phyloP scores from a whole-genome alignment of 2,113 vertebrate species.

The Erinaceus europaeus region DNA sequence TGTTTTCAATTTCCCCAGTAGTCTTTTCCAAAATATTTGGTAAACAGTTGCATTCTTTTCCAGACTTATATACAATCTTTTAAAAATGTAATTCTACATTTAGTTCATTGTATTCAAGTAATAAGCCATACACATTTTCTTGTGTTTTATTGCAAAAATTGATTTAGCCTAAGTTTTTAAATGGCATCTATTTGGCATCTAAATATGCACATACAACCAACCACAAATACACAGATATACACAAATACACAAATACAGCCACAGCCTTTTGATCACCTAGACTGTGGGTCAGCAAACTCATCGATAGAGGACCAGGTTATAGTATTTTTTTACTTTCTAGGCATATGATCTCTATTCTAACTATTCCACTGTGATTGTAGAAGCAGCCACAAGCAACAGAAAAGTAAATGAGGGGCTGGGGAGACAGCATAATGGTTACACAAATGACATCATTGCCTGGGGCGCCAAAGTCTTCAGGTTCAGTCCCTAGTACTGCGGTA shows the following conservation, averaged over 20 bases:
- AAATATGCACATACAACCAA: too few species aligned
- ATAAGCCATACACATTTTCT: not conserved
- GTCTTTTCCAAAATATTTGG: conserved; percentile 3
- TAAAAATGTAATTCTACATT: conserved; percentile 17
- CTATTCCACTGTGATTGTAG: not conserved
- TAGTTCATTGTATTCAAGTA: not conserved
- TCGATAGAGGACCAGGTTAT: not conserved
- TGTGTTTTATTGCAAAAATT: not conserved
- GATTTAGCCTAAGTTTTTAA: not conserved
- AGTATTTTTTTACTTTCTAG: not conserved
- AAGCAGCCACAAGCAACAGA: not conserved
- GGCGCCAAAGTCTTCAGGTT: too few species aligned
- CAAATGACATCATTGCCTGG: too few species aligned
- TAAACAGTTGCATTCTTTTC: conserved; percentile 2
- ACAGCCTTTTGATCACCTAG: not conserved
- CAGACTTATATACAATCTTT: not conserved
- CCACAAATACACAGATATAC: too few species aligned
- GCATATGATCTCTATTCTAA: not conserved
- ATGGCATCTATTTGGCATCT: not conserved
- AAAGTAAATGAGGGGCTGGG: not conserved
- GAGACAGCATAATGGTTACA: too few species aligned
- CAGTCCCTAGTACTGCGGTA: too few species aligned
- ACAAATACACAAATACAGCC: not conserved
- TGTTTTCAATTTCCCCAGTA: not conserved
- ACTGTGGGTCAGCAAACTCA: not conserved